Base-by-base conservation (phyloP, 2,113 vertebrate genomes). In the Pelecanoides urinatrix region DNA sequence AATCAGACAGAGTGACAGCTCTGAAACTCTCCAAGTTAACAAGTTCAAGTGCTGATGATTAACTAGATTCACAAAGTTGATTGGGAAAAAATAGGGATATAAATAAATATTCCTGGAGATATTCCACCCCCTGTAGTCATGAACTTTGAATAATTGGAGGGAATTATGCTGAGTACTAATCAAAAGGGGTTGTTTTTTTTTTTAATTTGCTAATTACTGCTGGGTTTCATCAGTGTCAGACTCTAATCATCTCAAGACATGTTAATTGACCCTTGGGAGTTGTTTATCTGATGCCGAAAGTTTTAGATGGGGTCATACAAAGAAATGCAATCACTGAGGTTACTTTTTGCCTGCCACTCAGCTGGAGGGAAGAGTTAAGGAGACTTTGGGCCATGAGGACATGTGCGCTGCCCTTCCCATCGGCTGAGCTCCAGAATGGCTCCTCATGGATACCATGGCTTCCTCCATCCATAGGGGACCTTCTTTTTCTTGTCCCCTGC, bases 101-200 rank as follows among this genome's bases (percentile, higher is more conserved):
- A 98, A 98, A 98, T 98, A 98, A 98, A 98, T 98, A 98, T 98
- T 98, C 98, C 98, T 98, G 98, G 98, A 98, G 98, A 97, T 95
- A 94, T 96, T 98, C 97, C 98, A 98, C 98, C 98, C 98, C 98
- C 98, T 95, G 98, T 97, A 97, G 98, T 98, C 97, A 97, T 98
- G 98, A 98, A 98, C 98, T 98, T 98, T 98, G 98, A 98, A 98
- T 98, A 98, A 98, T 98, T 98, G 98, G 98, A 98, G 96, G 96
- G 98, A 98, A 98, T 98, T 98, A 98, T 98, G 98, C 98, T 97
- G 98, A 98, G 98, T 98, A 98, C 98, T 98, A 98, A 98, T 98
- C 98, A 98, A 97, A 98, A 98, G 97, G 95, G 95, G 36, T n/a
- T 95, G 52, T 59, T 95, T 98, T 95, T 98, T 98, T 97, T 98